Base-by-base conservation (phyloP, 1,140 invertebrate genomes). In the Zaprionus tsacasi region DNA sequence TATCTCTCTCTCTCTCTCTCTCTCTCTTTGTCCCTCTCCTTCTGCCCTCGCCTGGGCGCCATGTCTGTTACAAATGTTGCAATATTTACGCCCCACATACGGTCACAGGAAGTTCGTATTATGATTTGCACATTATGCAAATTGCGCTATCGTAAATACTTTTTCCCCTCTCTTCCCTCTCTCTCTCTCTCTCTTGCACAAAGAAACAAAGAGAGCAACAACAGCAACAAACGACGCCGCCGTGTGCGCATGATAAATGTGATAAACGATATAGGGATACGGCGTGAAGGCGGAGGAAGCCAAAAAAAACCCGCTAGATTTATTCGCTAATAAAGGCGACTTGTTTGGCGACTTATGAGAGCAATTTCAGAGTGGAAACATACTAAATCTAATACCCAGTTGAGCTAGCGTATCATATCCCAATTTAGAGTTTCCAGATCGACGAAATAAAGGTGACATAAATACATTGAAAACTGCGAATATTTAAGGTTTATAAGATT, bases 121-220 rank as follows among this genome's bases (percentile, higher is more conserved):
- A 88, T 88, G 81, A 88, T 88, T 88, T 89, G 85, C 85, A 89
- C 85, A 88, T 88, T 88, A 88, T 88, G 85, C 85, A 88, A 88
- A 88, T 88, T 88, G 78, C 75, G 67, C 82, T 85, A 88, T 88
- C 85, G 85, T 85, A 89, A 89, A 81, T 85, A 89, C 76, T 81
- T 83, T 68, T 61, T 13, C 43, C 58, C 50, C 15, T 30, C 27
- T 33, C 40, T 40, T 4, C 48, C 40, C 55, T 7, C 21, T 33
- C 40, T 52, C 50, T 59, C 55, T n/a, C 63, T 48, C 25, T 45
- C 63, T 48, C 25, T 40, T 21, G 27, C n/a, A 43, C n/a, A 61
- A 61, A 68, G 57, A 74, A 25, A 35, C 30, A 65, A 65, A 52
- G 27, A 33, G 13, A 33, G 21, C 15, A 45, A 64, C 33, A 64